Conservation (phyloP, 2,113 vertebrate species). For the Tapirus terrestris region DNA sequence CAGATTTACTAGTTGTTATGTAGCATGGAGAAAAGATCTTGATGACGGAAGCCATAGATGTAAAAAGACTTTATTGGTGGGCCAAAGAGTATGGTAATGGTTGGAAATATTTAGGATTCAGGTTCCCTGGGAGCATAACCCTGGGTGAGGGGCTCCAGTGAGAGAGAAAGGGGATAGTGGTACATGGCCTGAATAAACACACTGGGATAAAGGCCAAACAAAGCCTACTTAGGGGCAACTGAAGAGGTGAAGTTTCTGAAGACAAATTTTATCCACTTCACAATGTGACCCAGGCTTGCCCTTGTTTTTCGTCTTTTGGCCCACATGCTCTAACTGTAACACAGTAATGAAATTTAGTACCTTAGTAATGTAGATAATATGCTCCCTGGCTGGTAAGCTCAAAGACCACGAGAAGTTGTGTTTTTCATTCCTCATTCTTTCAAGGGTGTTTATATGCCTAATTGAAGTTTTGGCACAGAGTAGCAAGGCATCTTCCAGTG, state of each 20-base stretch:
- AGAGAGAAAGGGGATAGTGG: background rate
- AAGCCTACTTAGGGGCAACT: background rate
- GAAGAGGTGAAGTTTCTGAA: background rate
- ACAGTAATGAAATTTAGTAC: background rate
- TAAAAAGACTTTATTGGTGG: background rate
- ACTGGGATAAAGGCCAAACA: background rate
- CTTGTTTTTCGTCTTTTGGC: background rate
- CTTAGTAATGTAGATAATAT: background rate
- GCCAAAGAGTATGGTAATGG: background rate
- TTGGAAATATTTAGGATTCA: background rate
- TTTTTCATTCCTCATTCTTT: conserved; percentile 45
- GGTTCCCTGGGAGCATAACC: background rate
- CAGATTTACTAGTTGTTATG: background rate
- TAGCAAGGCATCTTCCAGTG: conserved; percentile 2
- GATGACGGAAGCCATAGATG: background rate
- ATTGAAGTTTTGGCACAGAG: conserved; percentile 65
- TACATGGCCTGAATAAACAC: background rate
- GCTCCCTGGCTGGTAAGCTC: background rate
- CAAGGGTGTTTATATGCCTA: conserved; percentile 50
- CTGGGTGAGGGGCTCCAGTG: background rate
- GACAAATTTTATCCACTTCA: background rate
- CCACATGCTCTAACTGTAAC: background rate
- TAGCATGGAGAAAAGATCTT: background rate
- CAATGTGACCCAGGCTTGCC: background rate
- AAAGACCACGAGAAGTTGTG: background rate